Conservation (phyloP, 2,797 vertebrate species). For the Lepus oiostolus region DNA sequence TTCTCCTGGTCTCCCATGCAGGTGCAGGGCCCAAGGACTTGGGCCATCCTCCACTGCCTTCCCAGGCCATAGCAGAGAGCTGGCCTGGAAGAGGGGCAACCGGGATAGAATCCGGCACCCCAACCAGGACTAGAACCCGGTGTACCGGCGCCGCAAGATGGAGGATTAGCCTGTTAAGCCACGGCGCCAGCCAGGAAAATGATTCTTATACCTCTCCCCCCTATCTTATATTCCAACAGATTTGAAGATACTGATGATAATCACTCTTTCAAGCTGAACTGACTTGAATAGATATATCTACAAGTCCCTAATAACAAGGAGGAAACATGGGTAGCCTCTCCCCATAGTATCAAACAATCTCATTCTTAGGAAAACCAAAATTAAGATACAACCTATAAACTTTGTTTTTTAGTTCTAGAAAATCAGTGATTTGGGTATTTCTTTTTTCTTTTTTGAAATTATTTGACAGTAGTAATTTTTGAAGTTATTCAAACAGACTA, state of each 20-base stretch:
- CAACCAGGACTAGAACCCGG: too few relatives aligned
- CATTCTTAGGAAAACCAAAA: slow-evolving; percentile 28
- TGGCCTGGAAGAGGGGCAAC: too few relatives aligned
- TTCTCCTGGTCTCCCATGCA: too few relatives aligned
- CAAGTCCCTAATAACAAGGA: not conserved
- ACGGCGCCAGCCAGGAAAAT: slow-evolving; percentile 61
- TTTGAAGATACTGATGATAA: not conserved
- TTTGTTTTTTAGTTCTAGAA: slow-evolving; percentile 20
- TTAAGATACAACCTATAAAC: slow-evolving; percentile 20
- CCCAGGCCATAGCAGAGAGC: too few relatives aligned
- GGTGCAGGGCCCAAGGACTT: too few relatives aligned
- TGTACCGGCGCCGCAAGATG: too few relatives aligned
- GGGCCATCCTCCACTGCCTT: too few relatives aligned
- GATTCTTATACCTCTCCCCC: not conserved
- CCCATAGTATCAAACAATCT: not conserved
- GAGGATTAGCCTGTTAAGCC: too few relatives aligned
- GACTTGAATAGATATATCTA: not conserved
- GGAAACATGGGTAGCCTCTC: not conserved
- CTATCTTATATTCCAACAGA: not conserved
- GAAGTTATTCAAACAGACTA: not conserved
- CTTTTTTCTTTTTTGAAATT: not conserved
- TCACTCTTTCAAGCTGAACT: not conserved
- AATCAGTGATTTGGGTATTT: not conserved
- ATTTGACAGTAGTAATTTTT: not conserved
- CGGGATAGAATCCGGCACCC: too few relatives aligned